Conservation (phyloP, 2,113 vertebrate species). For the Empidonax traillii region DNA sequence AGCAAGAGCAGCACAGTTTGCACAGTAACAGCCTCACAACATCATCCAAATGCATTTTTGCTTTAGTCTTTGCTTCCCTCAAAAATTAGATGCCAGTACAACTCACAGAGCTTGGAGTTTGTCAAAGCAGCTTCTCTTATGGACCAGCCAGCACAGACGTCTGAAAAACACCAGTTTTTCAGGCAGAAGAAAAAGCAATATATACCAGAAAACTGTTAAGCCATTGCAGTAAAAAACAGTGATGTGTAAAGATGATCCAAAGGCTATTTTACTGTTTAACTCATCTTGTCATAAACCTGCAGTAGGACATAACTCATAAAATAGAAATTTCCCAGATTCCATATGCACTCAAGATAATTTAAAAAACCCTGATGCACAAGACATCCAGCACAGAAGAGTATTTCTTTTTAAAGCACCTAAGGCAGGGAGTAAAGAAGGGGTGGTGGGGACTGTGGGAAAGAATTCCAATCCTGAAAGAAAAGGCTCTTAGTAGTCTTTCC, state of each 20-base stretch:
- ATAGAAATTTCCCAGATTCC: background rate
- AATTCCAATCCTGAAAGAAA: background rate
- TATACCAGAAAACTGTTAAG: background rate
- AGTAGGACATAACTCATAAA: background rate
- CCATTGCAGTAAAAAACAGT: background rate
- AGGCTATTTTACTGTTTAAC: conserved; percentile 7
- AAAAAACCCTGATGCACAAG: background rate
- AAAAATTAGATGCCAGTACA: background rate
- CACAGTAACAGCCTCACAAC: background rate
- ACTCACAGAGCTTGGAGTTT: background rate
- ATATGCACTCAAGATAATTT: background rate
- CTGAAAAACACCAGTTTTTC: background rate
- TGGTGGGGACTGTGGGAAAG: background rate
- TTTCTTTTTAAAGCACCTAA: background rate
- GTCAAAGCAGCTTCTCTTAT: background rate
- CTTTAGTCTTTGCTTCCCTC: background rate
- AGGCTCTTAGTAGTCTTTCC: background rate
- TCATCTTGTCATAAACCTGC: background rate
- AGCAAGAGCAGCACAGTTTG: background rate
- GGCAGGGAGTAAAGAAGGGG: background rate
- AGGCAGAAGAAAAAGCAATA: background rate
- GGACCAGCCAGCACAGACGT: background rate
- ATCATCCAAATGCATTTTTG: background rate
- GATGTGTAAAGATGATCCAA: background rate
- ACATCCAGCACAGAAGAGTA: background rate